Conservation (phyloP, 2,113 vertebrate genomes). For the Petaurus breviceps region DNA sequence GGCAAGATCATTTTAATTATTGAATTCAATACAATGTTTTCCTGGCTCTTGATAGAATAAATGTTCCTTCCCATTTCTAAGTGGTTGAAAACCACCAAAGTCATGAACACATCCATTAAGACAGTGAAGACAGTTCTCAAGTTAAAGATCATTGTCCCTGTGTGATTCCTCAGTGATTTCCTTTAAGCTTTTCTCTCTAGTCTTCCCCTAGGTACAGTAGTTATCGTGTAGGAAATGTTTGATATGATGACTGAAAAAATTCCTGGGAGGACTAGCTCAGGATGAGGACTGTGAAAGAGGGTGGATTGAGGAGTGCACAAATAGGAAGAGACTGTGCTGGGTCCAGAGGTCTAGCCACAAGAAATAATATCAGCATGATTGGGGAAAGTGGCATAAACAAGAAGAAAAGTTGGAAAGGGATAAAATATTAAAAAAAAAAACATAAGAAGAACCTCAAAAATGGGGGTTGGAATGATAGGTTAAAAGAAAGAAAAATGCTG, state of each 20-base stretch:
- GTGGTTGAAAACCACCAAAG: not conserved
- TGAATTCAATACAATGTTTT: not conserved
- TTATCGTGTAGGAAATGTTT: not conserved
- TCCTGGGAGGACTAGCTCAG: not conserved
- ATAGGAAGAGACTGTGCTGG: not conserved
- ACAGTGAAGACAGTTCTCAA: not conserved
- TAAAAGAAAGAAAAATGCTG: not conserved
- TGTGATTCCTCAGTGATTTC: not conserved
- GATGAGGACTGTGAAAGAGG: not conserved
- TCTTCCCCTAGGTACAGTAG: not conserved
- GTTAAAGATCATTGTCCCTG: not conserved
- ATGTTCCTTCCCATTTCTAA: not conserved
- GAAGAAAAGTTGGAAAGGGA: not conserved
- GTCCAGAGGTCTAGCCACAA: not conserved
- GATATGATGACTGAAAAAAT: not conserved
- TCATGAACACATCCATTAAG: not conserved
- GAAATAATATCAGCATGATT: not conserved
- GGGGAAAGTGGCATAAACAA: not conserved
- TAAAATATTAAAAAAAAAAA: not conserved
- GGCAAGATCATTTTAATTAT: not conserved
- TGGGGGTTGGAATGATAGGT: not conserved
- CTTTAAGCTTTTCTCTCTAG: not conserved
- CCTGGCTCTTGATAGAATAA: not conserved
- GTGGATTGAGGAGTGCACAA: not conserved
- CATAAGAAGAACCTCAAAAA: not conserved